Conservation (phyloP, 2,113 vertebrate genomes). For the Amphiprion ocellaris region DNA sequence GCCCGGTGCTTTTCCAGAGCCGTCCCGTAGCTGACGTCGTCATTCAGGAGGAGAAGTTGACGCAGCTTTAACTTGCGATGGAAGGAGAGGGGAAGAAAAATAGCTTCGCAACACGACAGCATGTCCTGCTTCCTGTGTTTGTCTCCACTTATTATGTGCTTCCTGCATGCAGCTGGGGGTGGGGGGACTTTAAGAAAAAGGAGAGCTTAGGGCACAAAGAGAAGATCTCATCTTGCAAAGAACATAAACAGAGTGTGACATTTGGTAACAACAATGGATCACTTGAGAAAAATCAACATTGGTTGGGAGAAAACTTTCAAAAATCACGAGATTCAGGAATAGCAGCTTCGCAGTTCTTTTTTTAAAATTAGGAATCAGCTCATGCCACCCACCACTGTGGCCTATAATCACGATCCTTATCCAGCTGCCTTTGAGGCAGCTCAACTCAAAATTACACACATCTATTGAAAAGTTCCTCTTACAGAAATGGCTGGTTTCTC, state of each 20-base stretch:
- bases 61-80: slow-evolving; percentile 42
- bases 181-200: slow-evolving; percentile 48
- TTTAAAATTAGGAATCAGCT: background rate
- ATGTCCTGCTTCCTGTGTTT: slow-evolving; percentile 88
- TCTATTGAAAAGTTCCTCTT: slow-evolving; percentile 30
- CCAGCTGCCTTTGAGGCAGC: slow-evolving; percentile 30
- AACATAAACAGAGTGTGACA: slow-evolving; percentile 37
- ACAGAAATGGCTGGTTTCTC: slow-evolving; percentile 23
- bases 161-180: slow-evolving; percentile 71
- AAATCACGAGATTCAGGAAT: background rate
- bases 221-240: slow-evolving; percentile 29
- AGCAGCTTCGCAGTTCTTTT: slow-evolving; percentile 14
- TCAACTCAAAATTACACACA: slow-evolving; percentile 40
- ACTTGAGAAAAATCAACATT: slow-evolving; percentile 6
- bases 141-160: slow-evolving; percentile 83
- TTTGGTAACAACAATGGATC: slow-evolving; percentile 20
- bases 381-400: slow-evolving; percentile 1
- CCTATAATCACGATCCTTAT: slow-evolving; percentile 49
- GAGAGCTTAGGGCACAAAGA: background rate
- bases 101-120: slow-evolving; percentile 71
- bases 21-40: slow-evolving; percentile 23
- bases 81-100: slow-evolving; percentile 75
- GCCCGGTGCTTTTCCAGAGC: slow-evolving; percentile 8
- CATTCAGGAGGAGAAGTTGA: slow-evolving; percentile 10
- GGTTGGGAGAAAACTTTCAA: slow-evolving; percentile 1